Percentiles rank a stretch among this genome's conserved stretches.
Conservation (phyloP, 1,140 invertebrate species). For the Heliconius congener region DNA sequence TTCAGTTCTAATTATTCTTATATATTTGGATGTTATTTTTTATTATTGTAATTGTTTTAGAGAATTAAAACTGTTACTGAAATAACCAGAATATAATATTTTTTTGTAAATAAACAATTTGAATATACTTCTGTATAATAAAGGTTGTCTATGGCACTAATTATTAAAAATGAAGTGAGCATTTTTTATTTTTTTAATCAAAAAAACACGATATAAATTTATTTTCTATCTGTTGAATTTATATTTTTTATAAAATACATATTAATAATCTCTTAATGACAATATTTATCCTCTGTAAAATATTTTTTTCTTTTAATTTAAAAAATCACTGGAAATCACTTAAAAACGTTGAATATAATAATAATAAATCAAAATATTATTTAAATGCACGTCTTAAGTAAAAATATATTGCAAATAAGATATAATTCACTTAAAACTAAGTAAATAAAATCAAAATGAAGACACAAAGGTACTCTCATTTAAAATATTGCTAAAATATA, state of each 20-base stretch:
- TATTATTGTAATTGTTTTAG: no score
- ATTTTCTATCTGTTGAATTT: no score
- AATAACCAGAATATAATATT: no score
- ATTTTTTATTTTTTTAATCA: neutral
- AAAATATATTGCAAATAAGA: neutral
- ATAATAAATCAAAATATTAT: no score
- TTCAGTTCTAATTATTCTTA: no score
- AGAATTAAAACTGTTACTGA: no score
- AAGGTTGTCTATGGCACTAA: neutral
- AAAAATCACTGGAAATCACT: neutral
- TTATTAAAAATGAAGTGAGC: neutral
- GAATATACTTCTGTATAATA: neutral
- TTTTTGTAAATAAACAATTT: no score
- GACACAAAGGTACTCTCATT: neutral
- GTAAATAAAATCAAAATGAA: neutral
- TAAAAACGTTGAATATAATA: no score
- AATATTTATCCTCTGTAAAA: neutral
- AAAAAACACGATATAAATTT: neutral
- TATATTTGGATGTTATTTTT: no score
- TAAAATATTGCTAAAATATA: neutral
- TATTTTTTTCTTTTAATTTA: neutral
- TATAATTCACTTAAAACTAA: neutral
- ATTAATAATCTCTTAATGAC: neutral
- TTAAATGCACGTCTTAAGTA: neutral
- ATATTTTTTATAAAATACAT: neutral